These are phyloP conservation scores for Pachydiplax longipennis DNA, from an alignment of 2,888 invertebrate genomes.

Conservation along the genomic window DNA sequence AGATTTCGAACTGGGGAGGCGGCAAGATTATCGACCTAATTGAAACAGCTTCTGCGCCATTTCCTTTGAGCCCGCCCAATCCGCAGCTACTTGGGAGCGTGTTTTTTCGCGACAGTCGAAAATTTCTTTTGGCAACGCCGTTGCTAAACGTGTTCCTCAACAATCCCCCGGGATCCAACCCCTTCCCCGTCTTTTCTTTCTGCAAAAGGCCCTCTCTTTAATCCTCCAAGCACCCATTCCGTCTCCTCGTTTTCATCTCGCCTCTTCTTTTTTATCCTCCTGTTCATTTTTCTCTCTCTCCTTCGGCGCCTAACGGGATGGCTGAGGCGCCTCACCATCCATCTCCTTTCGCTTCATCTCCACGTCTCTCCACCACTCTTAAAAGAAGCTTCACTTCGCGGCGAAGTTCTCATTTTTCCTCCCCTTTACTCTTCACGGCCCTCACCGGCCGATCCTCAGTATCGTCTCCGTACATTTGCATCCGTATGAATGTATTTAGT, in stretches of 20 bases:
- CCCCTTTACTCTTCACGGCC: neutral
- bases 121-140: too few species aligned
- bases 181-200: neutral
- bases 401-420: neutral
- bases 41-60: too few species aligned
- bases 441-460: too few species aligned
- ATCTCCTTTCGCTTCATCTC: conserved; percentile 2
- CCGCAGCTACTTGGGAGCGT: too few species aligned
- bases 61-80: too few species aligned
- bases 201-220: neutral
- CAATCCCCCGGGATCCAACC: neutral
- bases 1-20: too few species aligned
- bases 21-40: too few species aligned
- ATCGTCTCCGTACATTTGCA: too few species aligned
- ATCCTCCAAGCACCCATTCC: neutral
- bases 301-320: conserved; percentile 35
- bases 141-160: neutral
- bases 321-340: conserved; percentile 3
- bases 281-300: neutral
- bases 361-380: neutral
- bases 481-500: too few species aligned
- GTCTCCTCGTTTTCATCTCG: neutral
- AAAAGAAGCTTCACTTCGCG: neutral
- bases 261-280: neutral
- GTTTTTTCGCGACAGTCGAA: too few species aligned